Percentiles rank a stretch among this genome's conserved stretches.
phyloP scores from a whole-genome alignment of 2,888 invertebrate genomes.

The Hecatera dysodea region DNA sequence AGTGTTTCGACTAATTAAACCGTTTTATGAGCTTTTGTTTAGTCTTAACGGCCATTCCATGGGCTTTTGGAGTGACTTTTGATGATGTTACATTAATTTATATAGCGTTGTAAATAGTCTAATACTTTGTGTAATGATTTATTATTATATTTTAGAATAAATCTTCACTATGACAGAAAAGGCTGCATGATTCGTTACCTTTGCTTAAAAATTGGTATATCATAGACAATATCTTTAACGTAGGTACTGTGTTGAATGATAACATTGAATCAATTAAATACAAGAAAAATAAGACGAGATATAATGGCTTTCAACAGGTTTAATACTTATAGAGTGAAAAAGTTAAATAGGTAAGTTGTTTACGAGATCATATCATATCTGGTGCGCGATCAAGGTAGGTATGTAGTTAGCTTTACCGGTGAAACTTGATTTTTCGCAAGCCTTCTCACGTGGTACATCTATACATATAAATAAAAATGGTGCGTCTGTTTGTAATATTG shows the following conservation, averaged over 20 bases:
- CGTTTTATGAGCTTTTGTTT: slow-evolving; percentile 76
- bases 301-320: slow-evolving; percentile 33
- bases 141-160: slow-evolving; percentile 39
- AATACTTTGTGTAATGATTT: slow-evolving; percentile 34
- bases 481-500: too few relatives aligned
- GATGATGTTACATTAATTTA: slow-evolving; percentile 60
- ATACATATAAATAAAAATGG: slow-evolving; percentile 26
- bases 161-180: slow-evolving; percentile 18
- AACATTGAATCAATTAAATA: background rate
- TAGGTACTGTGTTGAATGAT: background rate
- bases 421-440: slow-evolving; percentile 47
- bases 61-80: slow-evolving; percentile 60
- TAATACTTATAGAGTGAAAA: slow-evolving; percentile 19
- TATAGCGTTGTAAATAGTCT: slow-evolving; percentile 27
- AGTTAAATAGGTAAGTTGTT: slow-evolving; percentile 49
- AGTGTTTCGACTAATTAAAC: slow-evolving; percentile 75
- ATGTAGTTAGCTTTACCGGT: background rate
- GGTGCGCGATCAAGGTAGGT: slow-evolving; percentile 36
- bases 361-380: slow-evolving; percentile 47
- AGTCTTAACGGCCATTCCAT: slow-evolving; percentile 61
- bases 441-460: slow-evolving; percentile 17
- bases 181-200: slow-evolving; percentile 19
- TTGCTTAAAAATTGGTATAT: slow-evolving; percentile 17
- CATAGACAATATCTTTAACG: slow-evolving; percentile 7
- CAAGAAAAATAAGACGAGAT: background rate